Evolutionary conservation across 2,888 invertebrate genomes (phyloP).

Genomic region (Yponomeuta malinellus): DNA sequence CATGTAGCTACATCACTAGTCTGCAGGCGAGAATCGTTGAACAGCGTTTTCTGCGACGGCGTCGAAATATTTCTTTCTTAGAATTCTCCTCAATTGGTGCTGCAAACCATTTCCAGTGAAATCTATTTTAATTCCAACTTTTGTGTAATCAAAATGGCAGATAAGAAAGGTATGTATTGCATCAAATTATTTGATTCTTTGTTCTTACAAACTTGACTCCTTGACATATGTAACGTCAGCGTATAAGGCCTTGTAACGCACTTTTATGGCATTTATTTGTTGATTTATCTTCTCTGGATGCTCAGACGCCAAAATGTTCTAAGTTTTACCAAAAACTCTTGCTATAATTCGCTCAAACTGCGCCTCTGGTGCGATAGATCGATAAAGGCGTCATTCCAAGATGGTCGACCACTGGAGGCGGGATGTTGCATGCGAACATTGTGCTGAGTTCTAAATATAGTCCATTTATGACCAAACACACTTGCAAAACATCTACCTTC

Average conservation of each 20-base stretch:
- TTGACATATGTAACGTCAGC: slow-evolving; percentile 71
- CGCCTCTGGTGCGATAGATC: slow-evolving; percentile 34
- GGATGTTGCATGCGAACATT: slow-evolving; percentile 16
- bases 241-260: slow-evolving; percentile 32
- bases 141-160: slow-evolving; percentile 56
- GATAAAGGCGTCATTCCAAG: slow-evolving; percentile 53
- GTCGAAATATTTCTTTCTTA: slow-evolving; percentile 32
- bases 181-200: slow-evolving; percentile 51
- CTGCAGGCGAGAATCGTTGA: slow-evolving; percentile 42
- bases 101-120: slow-evolving; percentile 11
- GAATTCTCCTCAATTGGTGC: background rate
- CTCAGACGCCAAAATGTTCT: background rate
- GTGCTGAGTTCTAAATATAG: slow-evolving; percentile 35
- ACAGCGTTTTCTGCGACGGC: slow-evolving; percentile 49
- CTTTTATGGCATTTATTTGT: slow-evolving; percentile 25
- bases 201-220: slow-evolving; percentile 41
- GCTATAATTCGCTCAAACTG: background rate
- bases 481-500: background rate
- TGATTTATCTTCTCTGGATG: background rate
- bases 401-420: slow-evolving; percentile 46
- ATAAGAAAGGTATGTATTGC: slow-evolving; percentile 75
- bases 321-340: background rate
- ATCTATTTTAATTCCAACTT: slow-evolving; percentile 5
- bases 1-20: slow-evolving; percentile 34
- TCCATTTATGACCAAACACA: slow-evolving; percentile 22